Evolutionary conservation across 2,797 vertebrate genomes (phyloP), one percentile per base, ranked within the genome.

Genomic region (Dipus sagitta): DNA sequence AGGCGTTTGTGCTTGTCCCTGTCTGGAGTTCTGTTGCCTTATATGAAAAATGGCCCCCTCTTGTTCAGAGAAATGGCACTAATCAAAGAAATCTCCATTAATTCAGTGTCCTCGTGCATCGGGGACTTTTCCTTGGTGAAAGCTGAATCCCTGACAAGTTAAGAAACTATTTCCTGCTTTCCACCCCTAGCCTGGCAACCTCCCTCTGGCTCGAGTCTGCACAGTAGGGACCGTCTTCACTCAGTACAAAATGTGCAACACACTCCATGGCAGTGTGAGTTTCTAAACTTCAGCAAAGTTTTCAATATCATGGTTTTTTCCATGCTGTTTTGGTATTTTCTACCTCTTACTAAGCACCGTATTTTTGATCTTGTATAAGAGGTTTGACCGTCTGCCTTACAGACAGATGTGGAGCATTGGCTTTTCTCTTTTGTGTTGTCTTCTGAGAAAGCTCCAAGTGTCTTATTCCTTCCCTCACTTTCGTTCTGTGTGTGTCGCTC

Each of bases 321-420:
- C 95, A 89, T 92, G 64, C 92, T 95, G 94, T 98, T 94, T 97
- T 96, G 94, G 95, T 98, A 98, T 98, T 97, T 98, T 98, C 98
- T 98, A 98, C 98, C 98, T 98, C 98, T 97, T 93, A 96, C 58
- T 96, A 96, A 98, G 95, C 71, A 97, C 84, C 38, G 1, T 97
- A 97, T 97, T 98, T 97, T 97, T 96, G 94, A 97, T 96, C 96
- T 97, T 97, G 62, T 97, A 97, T 97, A 96, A 96, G 94, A 89
- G 88, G 93, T 97, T 94, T 62, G 68, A 97, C 98, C 98, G 96
- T 97, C 97, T 98, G 98, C 98, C 98, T 98, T 98, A 98, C 95
- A 97, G 97, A 98, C 94, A 97, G 95, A 90, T 88, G 70, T 98
- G 93, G 28, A 94, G 95, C 97, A 96, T 95, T 82, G 94, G 94